A percentile compares a stretch with the other conserved stretches of the same genome.
These are phyloP conservation scores for Ostrea denselamellosa DNA, from an alignment of 1,140 invertebrate species.

Conservation along the genomic window DNA sequence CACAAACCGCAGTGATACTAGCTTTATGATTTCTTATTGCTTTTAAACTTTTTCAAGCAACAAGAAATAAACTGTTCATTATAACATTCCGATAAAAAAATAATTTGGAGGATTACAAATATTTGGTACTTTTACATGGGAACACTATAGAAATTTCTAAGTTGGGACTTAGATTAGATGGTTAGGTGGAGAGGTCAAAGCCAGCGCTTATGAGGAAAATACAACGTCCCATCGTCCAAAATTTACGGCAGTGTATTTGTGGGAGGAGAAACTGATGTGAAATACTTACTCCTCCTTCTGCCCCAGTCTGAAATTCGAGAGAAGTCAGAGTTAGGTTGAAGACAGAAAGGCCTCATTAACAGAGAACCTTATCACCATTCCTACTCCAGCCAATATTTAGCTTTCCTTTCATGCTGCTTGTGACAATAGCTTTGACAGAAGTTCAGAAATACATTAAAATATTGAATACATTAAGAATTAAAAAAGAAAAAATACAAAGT, in stretches of 20 bases:
- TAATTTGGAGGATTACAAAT: no score
- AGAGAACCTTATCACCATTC: neutral
- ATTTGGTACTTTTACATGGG: no score
- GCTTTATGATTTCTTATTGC: no score
- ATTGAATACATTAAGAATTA: neutral
- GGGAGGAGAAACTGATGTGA: slow-evolving; percentile 3
- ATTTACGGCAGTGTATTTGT: neutral
- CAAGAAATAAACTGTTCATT: no score
- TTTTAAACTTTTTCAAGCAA: no score
- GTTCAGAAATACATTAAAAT: neutral
- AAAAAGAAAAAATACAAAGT: neutral
- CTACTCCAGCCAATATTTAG: neutral
- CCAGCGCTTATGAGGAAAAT: no score
- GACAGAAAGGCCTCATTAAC: neutral
- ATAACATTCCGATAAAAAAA: no score
- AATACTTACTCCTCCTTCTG: slow-evolving; percentile 56
- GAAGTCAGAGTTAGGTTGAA: slow-evolving; percentile 20
- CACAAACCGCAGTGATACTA: no score
- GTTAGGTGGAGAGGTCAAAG: no score
- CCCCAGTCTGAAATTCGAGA: slow-evolving; percentile 54
- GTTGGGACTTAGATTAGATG: no score
- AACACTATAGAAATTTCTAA: no score
- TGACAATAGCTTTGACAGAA: neutral
- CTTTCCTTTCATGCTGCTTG: neutral
- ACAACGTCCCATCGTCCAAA: no score